Evolutionary conservation across 2,888 invertebrate genomes (phyloP).

Genomic region (Junonia oenone): DNA sequence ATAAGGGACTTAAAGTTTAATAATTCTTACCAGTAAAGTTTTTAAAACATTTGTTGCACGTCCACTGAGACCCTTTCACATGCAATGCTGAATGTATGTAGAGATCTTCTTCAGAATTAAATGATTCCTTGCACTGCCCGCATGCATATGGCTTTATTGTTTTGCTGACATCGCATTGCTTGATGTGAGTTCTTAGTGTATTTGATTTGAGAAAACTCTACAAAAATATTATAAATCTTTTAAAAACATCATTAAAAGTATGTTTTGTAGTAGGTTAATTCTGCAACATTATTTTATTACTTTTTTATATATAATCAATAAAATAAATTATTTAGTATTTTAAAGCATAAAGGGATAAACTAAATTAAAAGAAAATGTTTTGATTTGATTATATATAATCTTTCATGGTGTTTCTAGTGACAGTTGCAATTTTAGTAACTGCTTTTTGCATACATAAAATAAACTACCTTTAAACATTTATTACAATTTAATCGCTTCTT

Average conservation of each 20-base stretch:
- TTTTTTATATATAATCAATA: no score
- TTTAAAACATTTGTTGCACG: slow-evolving; percentile 71
- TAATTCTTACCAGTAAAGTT: slow-evolving; percentile 67
- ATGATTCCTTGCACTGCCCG: slow-evolving; percentile 61
- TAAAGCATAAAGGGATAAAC: no score
- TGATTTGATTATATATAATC: no score
- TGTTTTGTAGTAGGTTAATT: no score
- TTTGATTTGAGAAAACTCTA: slow-evolving; percentile 51
- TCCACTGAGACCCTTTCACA: slow-evolving; percentile 46
- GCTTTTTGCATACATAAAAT: neutral
- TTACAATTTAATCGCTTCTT: slow-evolving; percentile 27
- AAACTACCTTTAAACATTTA: slow-evolving; percentile 41
- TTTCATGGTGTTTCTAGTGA: no score
- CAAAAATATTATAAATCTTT: neutral
- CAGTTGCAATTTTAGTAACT: no score
- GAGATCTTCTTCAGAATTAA: slow-evolving; percentile 67
- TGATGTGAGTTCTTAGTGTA: slow-evolving; percentile 42
- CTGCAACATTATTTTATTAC: no score
- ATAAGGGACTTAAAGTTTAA: no score
- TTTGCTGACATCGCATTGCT: slow-evolving; percentile 34
- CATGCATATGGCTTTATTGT: slow-evolving; percentile 44
- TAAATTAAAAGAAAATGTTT: no score
- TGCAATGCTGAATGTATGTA: slow-evolving; percentile 70
- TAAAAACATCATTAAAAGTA: no score
- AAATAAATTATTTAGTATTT: no score